Conservation (phyloP, 1,140 invertebrate species). For the Drosophila guanche region DNA sequence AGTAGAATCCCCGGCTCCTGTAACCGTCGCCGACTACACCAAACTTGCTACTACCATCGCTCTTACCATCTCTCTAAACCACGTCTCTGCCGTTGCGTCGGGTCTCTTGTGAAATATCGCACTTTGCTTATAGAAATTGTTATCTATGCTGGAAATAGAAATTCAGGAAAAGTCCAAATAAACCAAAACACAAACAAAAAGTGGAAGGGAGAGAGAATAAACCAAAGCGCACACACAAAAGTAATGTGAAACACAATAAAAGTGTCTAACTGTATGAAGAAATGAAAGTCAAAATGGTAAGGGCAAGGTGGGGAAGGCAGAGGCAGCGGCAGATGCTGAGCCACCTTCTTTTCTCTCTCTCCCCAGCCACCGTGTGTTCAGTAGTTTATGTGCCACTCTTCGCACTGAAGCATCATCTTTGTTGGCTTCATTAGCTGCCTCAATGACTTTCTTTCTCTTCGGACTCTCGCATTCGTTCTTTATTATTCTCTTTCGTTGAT, state of each 20-base stretch:
- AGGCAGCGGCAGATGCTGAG: not conserved
- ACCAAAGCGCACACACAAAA: slow-evolving; percentile 36
- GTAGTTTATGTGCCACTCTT: slow-evolving; percentile 4
- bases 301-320: not conserved
- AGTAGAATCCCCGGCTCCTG: slow-evolving; percentile 14
- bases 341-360: not conserved
- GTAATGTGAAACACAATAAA: slow-evolving; percentile 76
- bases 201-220: slow-evolving; percentile 22
- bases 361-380: not conserved
- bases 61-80: too few species aligned
- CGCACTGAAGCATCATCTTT: slow-evolving; percentile 47
- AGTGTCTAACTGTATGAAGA: slow-evolving; percentile 76
- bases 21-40: too few species aligned
- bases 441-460: slow-evolving; percentile 50
- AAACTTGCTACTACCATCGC: too few species aligned
- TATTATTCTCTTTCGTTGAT: slow-evolving; percentile 37
- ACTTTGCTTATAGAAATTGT: slow-evolving; percentile 63
- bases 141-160: slow-evolving; percentile 73
- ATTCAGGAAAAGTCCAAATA: slow-evolving; percentile 73
- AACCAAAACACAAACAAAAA: slow-evolving; percentile 63
- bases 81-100: slow-evolving; percentile 7
- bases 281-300: slow-evolving; percentile 74
- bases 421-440: slow-evolving; percentile 67
- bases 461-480: not conserved
- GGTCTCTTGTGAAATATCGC: slow-evolving; percentile 62